A percentile compares a stretch with the other conserved stretches of the same genome.
Evolutionary conservation across 1,140 invertebrate genomes (phyloP).

Genomic region (Samia ricini): DNA sequence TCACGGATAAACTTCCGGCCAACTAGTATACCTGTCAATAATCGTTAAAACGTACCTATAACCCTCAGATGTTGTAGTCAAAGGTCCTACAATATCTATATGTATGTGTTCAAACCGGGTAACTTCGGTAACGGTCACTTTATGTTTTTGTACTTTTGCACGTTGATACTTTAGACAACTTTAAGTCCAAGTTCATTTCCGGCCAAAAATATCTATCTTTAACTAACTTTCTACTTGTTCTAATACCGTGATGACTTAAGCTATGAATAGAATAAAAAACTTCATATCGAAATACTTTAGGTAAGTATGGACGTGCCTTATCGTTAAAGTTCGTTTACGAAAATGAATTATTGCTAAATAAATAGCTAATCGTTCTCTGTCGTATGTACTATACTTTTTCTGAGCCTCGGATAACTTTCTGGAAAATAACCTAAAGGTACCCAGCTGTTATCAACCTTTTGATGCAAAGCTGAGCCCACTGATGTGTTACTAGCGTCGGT

Average conservation of each 20-base stretch:
- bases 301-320: slow-evolving; percentile 12
- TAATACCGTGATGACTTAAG: slow-evolving; percentile 5
- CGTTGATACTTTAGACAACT: background rate
- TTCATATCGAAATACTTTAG: background rate
- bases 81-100: slow-evolving; percentile 2
- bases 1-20: background rate
- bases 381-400: slow-evolving; percentile 14
- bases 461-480: no score
- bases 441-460: slow-evolving; percentile 7
- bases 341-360: slow-evolving; percentile 12
- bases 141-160: slow-evolving; percentile 1
- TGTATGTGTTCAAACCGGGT: slow-evolving; percentile 5
- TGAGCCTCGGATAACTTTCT: background rate
- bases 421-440: slow-evolving; percentile 16
- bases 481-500: no score
- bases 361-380: slow-evolving; percentile 9
- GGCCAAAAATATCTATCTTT: slow-evolving; percentile 4
- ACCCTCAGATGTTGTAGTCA: background rate
- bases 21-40: background rate
- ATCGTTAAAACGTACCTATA: slow-evolving; percentile 1
- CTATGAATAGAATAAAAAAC: slow-evolving; percentile 4
- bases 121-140: background rate
- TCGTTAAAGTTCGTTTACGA: slow-evolving; percentile 11
- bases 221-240: slow-evolving; percentile 1
- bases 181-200: slow-evolving; percentile 3